These are phyloP conservation scores for Aleadryas rufinucha DNA, from an alignment of 2,113 vertebrate genomes.

Conservation along the genomic window DNA sequence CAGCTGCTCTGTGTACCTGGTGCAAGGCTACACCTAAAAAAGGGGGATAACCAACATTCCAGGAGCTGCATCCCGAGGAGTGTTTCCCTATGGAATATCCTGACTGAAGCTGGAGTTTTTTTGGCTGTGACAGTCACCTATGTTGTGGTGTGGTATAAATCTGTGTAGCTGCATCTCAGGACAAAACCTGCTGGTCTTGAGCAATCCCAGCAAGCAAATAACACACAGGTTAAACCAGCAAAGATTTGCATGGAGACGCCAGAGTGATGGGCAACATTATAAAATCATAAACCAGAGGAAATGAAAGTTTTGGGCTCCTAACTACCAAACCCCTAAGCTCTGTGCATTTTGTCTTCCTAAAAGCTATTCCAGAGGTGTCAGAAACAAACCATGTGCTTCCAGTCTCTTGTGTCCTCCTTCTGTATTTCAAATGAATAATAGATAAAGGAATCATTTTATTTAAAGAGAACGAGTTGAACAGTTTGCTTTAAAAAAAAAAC, in stretches of 20 bases:
- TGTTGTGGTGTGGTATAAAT: rapidly evolving
- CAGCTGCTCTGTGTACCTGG: neutral
- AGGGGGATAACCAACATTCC: neutral
- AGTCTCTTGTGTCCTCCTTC: slow-evolving; percentile 61
- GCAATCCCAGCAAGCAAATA: neutral
- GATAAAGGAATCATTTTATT: slow-evolving; percentile 68
- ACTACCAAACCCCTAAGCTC: slow-evolving; percentile 24
- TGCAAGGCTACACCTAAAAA: neutral
- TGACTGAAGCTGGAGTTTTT: neutral
- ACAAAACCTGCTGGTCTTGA: neutral
- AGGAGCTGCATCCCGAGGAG: neutral
- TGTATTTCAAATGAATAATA: slow-evolving; percentile 64
- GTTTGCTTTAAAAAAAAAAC: slow-evolving; percentile 39
- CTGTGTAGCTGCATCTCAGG: neutral
- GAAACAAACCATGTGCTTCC: slow-evolving; percentile 51
- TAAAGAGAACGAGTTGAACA: slow-evolving; percentile 59
- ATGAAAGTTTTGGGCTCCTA: neutral
- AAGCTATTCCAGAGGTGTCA: slow-evolving; percentile 32
- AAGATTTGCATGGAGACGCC: neutral
- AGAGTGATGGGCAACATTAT: neutral
- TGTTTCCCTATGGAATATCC: neutral
- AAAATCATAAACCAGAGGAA: neutral
- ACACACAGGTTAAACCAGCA: neutral
- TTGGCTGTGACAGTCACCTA: rapidly evolving
- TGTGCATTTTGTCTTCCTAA: slow-evolving; percentile 53